A percentile compares a stretch with the other conserved stretches of the same genome.
Conservation (phyloP, 1,140 invertebrate species). For the Dendrolimus kikuchii region DNA sequence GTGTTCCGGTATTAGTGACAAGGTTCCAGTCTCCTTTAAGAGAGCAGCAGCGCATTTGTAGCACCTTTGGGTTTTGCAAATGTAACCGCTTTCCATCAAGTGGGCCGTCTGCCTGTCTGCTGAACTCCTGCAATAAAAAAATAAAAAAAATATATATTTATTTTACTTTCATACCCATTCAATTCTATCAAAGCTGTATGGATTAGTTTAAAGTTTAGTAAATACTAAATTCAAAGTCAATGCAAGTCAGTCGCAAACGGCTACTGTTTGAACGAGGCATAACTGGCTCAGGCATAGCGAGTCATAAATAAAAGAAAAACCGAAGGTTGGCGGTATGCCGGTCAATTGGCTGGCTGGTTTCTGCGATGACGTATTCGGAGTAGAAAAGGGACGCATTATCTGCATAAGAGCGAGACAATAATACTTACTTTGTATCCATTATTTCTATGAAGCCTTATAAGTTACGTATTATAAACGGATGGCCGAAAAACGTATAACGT, state of each 20-base stretch:
- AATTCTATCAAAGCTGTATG: too few species aligned
- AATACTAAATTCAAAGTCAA: too few species aligned
- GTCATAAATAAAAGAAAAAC: constrained; percentile 72
- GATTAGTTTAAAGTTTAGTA: too few species aligned
- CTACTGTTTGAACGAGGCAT: constrained; percentile 36
- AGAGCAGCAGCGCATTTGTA: too few species aligned
- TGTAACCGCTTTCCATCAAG: too few species aligned
- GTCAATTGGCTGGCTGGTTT: constrained; percentile 70
- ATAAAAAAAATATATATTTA: too few species aligned
- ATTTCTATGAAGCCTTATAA: constrained; percentile 62
- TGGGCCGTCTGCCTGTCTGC: too few species aligned
- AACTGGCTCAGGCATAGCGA: constrained; percentile 62
- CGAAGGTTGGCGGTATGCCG: constrained; percentile 70
- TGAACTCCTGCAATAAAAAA: too few species aligned
- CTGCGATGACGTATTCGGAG: constrained; percentile 59
- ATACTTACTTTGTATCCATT: constrained; percentile 41
- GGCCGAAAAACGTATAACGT: constrained; percentile 63
- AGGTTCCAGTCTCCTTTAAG: too few species aligned
- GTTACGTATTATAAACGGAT: constrained; percentile 53
- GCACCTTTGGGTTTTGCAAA: too few species aligned
- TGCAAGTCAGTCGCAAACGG: constrained; percentile 14
- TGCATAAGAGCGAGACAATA: constrained; percentile 26
- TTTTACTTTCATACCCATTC: too few species aligned
- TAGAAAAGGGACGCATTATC: constrained; percentile 32
- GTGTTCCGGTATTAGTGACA: too few species aligned